Evolutionary conservation across 2,113 vertebrate species (phyloP).

Genomic region (Lycaon pictus): DNA sequence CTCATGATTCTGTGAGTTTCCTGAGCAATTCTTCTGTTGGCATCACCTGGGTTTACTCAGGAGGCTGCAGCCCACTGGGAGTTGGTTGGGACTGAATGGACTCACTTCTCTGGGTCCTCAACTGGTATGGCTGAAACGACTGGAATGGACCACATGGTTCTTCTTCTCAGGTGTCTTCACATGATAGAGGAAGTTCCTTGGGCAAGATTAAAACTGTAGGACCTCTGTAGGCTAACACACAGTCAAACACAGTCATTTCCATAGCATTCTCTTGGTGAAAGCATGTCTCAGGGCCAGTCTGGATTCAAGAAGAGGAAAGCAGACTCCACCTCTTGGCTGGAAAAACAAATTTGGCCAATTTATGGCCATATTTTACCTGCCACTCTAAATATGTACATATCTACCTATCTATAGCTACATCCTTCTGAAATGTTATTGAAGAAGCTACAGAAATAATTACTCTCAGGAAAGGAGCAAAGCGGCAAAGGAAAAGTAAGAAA

Average conservation of each 20-base stretch:
- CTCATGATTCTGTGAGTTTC: background rate
- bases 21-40: background rate
- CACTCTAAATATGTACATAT: background rate
- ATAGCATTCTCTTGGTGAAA: background rate
- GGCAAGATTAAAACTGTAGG: background rate
- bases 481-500: background rate
- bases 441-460: background rate
- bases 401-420: background rate
- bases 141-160: background rate
- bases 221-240: background rate
- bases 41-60: background rate
- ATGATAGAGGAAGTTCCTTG: background rate
- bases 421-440: background rate
- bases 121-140: background rate
- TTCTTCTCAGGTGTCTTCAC: background rate
- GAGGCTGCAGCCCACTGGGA: background rate
- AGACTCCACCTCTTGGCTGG: background rate
- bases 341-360: background rate
- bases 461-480: background rate
- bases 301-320: background rate
- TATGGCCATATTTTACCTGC: background rate
- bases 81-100: too few species aligned
- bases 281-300: background rate
- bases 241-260: background rate
- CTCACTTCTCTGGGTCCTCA: background rate